Conservation (phyloP, 2,113 vertebrate species). For the Ochotona princeps region DNA sequence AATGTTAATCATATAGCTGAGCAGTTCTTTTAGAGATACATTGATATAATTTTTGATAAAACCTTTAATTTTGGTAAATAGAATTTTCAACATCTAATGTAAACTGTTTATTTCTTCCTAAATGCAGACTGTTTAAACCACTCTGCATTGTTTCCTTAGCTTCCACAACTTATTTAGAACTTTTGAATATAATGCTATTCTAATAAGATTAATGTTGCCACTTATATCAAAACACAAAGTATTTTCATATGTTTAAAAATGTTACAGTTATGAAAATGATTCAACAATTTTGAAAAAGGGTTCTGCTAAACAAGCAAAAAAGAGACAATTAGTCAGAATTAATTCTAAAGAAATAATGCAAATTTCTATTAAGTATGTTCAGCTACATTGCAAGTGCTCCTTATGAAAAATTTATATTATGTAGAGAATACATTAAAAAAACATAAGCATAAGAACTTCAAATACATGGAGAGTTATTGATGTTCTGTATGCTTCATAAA, state of each 20-base stretch:
- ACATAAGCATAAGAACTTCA: constrained; percentile 23
- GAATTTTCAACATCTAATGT: background rate
- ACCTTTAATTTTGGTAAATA: background rate
- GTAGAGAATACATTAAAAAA: constrained; percentile 59
- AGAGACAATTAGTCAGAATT: constrained; percentile 49
- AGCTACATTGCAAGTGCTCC: constrained; percentile 22
- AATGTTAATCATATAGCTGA: background rate
- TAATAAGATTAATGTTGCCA: background rate
- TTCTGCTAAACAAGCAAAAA: constrained; percentile 46
- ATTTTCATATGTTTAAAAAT: constrained; percentile 18
- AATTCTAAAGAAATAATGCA: constrained; percentile 38
- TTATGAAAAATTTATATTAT: constrained; percentile 57
- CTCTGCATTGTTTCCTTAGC: background rate
- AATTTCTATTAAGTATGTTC: constrained; percentile 59
- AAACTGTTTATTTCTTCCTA: background rate
- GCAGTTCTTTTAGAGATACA: background rate
- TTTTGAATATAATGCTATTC: background rate
- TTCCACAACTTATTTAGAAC: background rate
- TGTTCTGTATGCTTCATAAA: constrained; percentile 60
- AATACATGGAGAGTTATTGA: constrained; percentile 52
- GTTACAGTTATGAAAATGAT: background rate
- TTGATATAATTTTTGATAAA: background rate
- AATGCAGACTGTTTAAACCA: background rate
- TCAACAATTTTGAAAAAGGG: constrained; percentile 40
- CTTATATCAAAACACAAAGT: background rate